Base-by-base conservation (phyloP, 1,140 invertebrate genomes). In the Lamellibrachia luymesi region DNA sequence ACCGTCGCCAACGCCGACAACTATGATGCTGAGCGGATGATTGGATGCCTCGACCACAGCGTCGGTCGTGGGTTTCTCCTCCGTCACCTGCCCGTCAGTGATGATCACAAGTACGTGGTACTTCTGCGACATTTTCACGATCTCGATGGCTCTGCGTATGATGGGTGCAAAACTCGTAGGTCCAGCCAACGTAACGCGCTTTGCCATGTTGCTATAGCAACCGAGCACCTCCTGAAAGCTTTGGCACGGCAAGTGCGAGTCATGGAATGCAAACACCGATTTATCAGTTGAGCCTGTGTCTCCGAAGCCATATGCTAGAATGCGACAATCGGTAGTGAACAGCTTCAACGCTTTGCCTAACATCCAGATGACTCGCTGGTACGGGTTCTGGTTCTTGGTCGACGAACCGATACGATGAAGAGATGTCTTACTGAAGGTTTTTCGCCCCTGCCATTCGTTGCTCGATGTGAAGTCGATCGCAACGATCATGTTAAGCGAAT, bases 1-100 rank as follows among this genome's bases (percentile, higher is more conserved):
- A 25, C 97, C 97, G 94, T 97, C 97, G 0, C 97, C 97, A 38
- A 96, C 97, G 5, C 97, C 97, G 22, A 97, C 97, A 10, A 97
- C 96, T 90, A 97, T 97, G 89, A 97, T 97, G 92, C 97, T 97
- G 22, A 97, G 95, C 4, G 97, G 97, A 93, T 96, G 96, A 50
- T 96, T 94, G 13, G 97, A 97, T 6, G 97, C 97, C 49, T 96
- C 95, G 6, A 97, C 96, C 17, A 97, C 97, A 4, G 97, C 97
- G 52, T 97, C 94, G 7, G 96, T 95, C 17, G 96, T 97, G 49
- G 94, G 94, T 90, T 94, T 92, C 93, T 97, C 96, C 91, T 97
- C 96, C 4, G 96, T 96, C 4, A 97, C 96, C 94, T 97, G 97
- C 2, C 97, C 97, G 94, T 97, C 97, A 27, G 97, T 96, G 25